Conservation (phyloP, 2,888 invertebrate species). For the Himalopsyche kuldschensis region DNA sequence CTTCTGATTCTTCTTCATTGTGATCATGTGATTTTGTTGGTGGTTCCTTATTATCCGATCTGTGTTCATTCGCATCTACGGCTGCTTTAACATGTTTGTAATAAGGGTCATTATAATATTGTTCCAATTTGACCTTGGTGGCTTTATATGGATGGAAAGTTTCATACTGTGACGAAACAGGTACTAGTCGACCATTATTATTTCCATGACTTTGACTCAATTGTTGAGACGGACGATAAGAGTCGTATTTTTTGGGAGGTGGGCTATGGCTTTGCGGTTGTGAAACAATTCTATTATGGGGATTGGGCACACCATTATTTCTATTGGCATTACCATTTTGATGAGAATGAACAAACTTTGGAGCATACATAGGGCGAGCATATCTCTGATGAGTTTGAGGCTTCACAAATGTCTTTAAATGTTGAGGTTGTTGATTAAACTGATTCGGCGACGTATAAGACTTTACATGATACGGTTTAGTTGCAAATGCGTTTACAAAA, state of each 20-base stretch:
- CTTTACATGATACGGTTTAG: background rate
- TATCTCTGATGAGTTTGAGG: background rate
- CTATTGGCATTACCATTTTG: background rate
- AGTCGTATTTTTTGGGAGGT: background rate
- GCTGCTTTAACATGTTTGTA: constrained; percentile 2
- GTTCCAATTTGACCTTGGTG: background rate
- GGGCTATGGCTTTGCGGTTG: background rate
- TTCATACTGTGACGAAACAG: background rate
- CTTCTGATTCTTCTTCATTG: background rate
- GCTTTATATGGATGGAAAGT: background rate
- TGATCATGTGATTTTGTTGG: background rate
- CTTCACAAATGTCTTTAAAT: background rate
- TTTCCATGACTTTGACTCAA: background rate
- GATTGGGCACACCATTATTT: background rate
- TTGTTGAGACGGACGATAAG: background rate
- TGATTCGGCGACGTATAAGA: background rate
- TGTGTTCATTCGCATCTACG: constrained; percentile 10
- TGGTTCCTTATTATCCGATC: constrained; percentile 8
- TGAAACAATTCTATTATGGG: background rate
- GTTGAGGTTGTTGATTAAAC: background rate
- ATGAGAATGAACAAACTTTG: background rate
- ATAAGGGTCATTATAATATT: constrained; percentile 13
- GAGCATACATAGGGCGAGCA: background rate
- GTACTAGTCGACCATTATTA: background rate
- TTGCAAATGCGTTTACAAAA: background rate